Percentiles rank a stretch among this genome's conserved stretches.
These are phyloP conservation scores for Drosophila sproati DNA, from an alignment of 1,140 invertebrate species.

Conservation along the genomic window DNA sequence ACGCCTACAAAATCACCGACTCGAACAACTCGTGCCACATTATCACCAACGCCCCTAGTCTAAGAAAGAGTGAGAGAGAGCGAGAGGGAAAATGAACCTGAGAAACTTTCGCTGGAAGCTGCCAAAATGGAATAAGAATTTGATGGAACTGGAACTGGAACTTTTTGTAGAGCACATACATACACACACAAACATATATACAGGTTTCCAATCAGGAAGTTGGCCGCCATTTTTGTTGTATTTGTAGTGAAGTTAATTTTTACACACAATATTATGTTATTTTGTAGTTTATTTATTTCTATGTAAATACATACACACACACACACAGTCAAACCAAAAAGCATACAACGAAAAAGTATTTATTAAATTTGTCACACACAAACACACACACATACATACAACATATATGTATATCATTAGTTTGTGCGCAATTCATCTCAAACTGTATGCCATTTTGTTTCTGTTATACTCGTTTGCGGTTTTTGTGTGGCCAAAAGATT, in stretches of 20 bases:
- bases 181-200: constrained; percentile 3
- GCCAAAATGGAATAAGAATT: constrained; percentile 46
- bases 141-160: neutral
- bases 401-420: constrained; percentile 28
- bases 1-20: constrained; percentile 81
- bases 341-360: constrained; percentile 52
- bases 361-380: constrained; percentile 51
- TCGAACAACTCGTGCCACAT: constrained; percentile 72
- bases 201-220: constrained; percentile 45
- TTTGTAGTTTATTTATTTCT: constrained; percentile 73
- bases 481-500: constrained; percentile 58
- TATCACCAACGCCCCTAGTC: constrained; percentile 74
- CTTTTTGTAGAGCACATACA: constrained; percentile 14
- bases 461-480: constrained; percentile 60
- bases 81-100: neutral
- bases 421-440: constrained; percentile 32
- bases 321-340: constrained; percentile 46
- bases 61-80: constrained; percentile 17
- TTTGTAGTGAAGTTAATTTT: constrained; percentile 38
- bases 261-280: constrained; percentile 8
- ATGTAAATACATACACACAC: constrained; percentile 73
- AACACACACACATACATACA: constrained; percentile 5
- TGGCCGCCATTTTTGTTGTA: constrained; percentile 46
- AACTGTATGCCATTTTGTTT: constrained; percentile 68
- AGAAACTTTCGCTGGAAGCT: constrained; percentile 19